Base-by-base conservation (phyloP, 2,113 vertebrate genomes). In the Nannospalax galili region DNA sequence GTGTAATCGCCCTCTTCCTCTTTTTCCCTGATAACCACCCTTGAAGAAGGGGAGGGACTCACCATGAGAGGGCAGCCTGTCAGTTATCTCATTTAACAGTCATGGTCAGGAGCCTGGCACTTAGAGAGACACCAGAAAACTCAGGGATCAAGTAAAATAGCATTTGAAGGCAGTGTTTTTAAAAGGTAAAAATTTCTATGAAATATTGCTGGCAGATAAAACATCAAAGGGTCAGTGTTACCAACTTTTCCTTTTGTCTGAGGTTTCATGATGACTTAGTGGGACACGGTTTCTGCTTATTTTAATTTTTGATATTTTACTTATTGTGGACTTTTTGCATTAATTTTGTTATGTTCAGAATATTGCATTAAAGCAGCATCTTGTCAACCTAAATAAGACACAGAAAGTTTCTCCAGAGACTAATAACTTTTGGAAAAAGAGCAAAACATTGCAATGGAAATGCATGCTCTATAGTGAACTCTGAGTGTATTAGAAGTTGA, bases 291-390 rank as follows among this genome's bases (percentile, higher is more conserved):
- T 16, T 16, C 65, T 60, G 20, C 75, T 89, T 91, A 69, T 88
- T 67, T 94, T 52, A 86, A 86, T 45, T 84, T 75, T 89, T 48
- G 45, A 24, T 84, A 93, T 80, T 91, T 62, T 84, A 22, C 89
- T 90, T 74, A 45, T 84, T 7, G 2, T 37, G 22, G 35, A 22
- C 24, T 67, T 77, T 88, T 95, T 84, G n/a, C 8, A 24, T 87
- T 96, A 48, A 72, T 67, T 94, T 84, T 75, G 14, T 58, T 91
- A 40, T 52, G 73, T 42, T n/a, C 81, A 60, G 65, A 91, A 45
- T 19, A 17, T 56, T 84, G 17, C 8, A 64, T 48, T 45, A 78
- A 93, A 79, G 60, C 12, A n/a, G 24, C 37, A 42, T 58, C 58
- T 42, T 42, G 26, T 56, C 45, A 62, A 24, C 56, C 15, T 30